Conservation (phyloP, 1,140 invertebrate species). For the Drosophila aff. region DNA sequence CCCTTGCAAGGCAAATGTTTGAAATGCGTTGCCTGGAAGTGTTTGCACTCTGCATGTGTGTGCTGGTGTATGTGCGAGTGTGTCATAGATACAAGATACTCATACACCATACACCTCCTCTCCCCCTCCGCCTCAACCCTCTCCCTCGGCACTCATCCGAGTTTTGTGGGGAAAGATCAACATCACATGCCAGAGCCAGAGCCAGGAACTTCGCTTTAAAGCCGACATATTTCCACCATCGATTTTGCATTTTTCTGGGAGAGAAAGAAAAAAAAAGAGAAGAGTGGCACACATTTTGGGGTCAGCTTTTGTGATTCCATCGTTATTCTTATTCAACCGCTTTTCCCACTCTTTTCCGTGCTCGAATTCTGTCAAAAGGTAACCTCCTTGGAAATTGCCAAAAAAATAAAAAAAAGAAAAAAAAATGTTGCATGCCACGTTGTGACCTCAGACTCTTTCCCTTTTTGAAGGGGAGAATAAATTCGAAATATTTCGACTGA, state of each 20-base stretch:
- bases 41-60: slow-evolving; percentile 50
- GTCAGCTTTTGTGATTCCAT: slow-evolving; percentile 32
- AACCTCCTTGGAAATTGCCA: slow-evolving; percentile 38
- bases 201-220: slow-evolving; percentile 47
- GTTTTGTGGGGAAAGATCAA: slow-evolving; percentile 43
- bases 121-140: not conserved
- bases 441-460: slow-evolving; percentile 40
- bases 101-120: not conserved
- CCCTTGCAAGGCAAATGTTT: slow-evolving; percentile 46
- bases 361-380: slow-evolving; percentile 59
- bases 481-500: slow-evolving; percentile 1
- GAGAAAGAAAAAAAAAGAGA: not conserved
- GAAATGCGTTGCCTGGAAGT: slow-evolving; percentile 56
- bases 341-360: slow-evolving; percentile 33
- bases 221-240: slow-evolving; percentile 27
- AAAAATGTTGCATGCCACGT: slow-evolving; percentile 43
- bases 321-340: slow-evolving; percentile 28
- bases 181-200: slow-evolving; percentile 9
- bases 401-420: slow-evolving; percentile 31
- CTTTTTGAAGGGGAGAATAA: not conserved
- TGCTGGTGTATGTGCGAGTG: slow-evolving; percentile 15
- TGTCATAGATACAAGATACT: slow-evolving; percentile 59
- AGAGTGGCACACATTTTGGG: slow-evolving; percentile 21
- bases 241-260: slow-evolving; percentile 70
- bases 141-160: not conserved